Percentiles rank a stretch among this genome's conserved stretches.
These are phyloP conservation scores for Gymnobelideus leadbeateri DNA, from an alignment of 2,113 vertebrate species.

Conservation along the genomic window DNA sequence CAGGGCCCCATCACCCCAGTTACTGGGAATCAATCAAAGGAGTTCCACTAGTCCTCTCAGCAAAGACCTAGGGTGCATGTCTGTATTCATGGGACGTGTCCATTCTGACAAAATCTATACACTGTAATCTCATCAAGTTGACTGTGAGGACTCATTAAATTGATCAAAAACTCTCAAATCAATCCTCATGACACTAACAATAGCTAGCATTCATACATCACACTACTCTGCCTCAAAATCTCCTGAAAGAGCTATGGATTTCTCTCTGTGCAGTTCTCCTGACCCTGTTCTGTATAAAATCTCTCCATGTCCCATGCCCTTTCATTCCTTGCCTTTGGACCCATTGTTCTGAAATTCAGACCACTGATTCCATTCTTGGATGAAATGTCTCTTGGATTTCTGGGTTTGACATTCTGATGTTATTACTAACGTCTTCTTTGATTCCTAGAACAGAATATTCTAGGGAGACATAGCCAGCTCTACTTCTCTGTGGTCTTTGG, in stretches of 20 bases:
- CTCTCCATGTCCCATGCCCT: background rate
- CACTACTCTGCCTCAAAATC: background rate
- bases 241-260: background rate
- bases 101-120: background rate
- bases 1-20: background rate
- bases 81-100: background rate
- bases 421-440: background rate
- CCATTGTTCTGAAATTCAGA: background rate
- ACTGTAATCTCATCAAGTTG: background rate
- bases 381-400: background rate
- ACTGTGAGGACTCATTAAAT: background rate
- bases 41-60: background rate
- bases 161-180: background rate
- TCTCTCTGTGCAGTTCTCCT: background rate
- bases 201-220: background rate
- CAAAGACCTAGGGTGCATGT: background rate
- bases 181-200: background rate
- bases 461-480: background rate
- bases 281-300: background rate
- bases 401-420: background rate
- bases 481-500: background rate
- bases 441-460: background rate
- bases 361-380: background rate
- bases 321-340: background rate
- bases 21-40: background rate